A percentile compares a stretch with the other conserved stretches of the same genome.
Conservation (phyloP, 2,113 vertebrate genomes). For the Charina bottae region DNA sequence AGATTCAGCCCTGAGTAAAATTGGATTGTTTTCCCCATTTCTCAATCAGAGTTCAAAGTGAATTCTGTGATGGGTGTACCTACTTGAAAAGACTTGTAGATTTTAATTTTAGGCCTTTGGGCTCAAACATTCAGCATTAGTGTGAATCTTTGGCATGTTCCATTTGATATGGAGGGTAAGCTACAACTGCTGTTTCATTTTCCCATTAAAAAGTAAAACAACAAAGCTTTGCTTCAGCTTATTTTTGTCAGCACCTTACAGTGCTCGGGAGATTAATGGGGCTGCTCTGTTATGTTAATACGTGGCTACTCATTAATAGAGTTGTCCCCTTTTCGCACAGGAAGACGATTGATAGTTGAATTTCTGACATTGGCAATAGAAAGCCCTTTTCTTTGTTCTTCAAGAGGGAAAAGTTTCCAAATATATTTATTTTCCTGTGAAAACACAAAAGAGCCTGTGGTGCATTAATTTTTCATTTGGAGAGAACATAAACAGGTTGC, state of each 20-base stretch:
- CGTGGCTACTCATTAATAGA: constrained; percentile 42
- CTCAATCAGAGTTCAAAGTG: not conserved
- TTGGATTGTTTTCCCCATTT: not conserved
- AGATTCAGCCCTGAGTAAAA: not conserved
- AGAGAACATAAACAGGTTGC: constrained; percentile 64
- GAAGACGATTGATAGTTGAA: constrained; percentile 20
- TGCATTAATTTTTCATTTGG: constrained; percentile 61
- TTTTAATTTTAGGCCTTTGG: constrained; percentile 24
- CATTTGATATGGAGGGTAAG: not conserved
- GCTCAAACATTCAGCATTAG: not conserved
- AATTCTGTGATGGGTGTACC: not conserved
- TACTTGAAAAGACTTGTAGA: not conserved
- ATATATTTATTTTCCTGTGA: constrained; percentile 53
- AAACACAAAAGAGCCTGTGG: constrained; percentile 50
- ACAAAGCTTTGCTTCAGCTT: constrained; percentile 42
- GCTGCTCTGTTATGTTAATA: constrained; percentile 48
- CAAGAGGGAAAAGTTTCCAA: constrained; percentile 46
- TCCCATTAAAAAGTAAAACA: constrained; percentile 33
- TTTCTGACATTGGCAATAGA: constrained; percentile 51
- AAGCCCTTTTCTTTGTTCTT: constrained; percentile 43
- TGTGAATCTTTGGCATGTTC: not conserved
- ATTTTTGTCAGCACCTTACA: constrained; percentile 36
- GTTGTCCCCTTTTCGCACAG: constrained; percentile 27
- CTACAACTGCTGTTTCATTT: constrained; percentile 33
- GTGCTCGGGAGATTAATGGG: constrained; percentile 43